Percentiles rank a stretch among this genome's conserved stretches.
Conservation (phyloP, 2,113 vertebrate genomes). For the Tympanuchus pallidicinctus region DNA sequence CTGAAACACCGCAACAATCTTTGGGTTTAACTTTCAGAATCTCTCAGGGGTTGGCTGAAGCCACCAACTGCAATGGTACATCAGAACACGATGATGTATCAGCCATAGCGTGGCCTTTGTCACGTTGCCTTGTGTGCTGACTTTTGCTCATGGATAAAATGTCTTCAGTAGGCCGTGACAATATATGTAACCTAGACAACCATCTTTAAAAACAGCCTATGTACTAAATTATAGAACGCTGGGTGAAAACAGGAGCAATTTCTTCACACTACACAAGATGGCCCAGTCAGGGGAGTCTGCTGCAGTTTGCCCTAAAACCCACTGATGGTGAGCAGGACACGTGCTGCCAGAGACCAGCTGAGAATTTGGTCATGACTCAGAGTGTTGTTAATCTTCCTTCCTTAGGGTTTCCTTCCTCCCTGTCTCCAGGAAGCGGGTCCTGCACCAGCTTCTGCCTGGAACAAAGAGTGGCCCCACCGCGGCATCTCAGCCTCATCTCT, state of each 20-base stretch:
- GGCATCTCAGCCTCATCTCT: fast-evolving
- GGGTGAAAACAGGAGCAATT: not conserved
- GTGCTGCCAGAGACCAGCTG: not conserved
- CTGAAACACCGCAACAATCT: not conserved
- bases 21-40: not conserved
- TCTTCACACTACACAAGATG: not conserved
- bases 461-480: not conserved
- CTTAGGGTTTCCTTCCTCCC: conserved; percentile 47
- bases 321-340: not conserved
- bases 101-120: not conserved
- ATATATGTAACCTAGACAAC: not conserved
- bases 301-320: not conserved
- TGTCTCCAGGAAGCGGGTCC: conserved; percentile 15
- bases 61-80: not conserved
- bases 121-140: not conserved
- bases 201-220: not conserved
- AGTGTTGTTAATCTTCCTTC: conserved; percentile 44
- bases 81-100: fast-evolving
- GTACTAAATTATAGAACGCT: not conserved
- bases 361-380: not conserved
- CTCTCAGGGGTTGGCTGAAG: not conserved
- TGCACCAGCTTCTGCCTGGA: conserved; percentile 2
- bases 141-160: not conserved
- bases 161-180: not conserved
- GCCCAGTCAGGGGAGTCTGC: not conserved